Conservation (phyloP, 1,140 invertebrate genomes). For the Mercenaria mercenaria region DNA sequence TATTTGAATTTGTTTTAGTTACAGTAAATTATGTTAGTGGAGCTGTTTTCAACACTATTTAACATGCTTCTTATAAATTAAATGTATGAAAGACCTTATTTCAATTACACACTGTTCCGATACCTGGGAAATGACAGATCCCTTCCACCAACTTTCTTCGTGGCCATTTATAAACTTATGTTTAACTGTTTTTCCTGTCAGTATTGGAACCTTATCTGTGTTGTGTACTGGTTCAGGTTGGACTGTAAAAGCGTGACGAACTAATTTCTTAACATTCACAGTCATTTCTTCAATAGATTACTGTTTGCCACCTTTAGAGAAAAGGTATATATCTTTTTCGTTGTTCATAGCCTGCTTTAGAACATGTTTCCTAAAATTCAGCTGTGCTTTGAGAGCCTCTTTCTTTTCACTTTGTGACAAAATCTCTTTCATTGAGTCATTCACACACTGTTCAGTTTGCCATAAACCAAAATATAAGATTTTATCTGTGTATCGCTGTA, state of each 20-base stretch:
- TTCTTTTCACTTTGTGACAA: background rate
- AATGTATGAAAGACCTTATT: too few relatives aligned
- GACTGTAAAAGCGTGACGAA: conserved; percentile 4
- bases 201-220: background rate
- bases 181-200: background rate
- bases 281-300: conserved; percentile 3
- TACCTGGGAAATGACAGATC: conserved; percentile 53
- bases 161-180: background rate
- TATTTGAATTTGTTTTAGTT: background rate
- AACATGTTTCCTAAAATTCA: conserved; percentile 38
- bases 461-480: conserved; percentile 31
- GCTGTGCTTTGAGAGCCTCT: background rate
- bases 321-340: background rate
- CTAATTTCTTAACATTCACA: conserved; percentile 15
- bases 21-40: background rate
- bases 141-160: conserved; percentile 36
- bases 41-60: background rate
- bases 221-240: background rate
- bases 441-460: conserved; percentile 22
- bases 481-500: conserved; percentile 27
- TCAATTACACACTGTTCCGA: too few relatives aligned
- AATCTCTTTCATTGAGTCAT: background rate
- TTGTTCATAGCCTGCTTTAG: background rate
- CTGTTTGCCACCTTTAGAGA: background rate
- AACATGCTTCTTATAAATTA: too few relatives aligned